A percentile compares a stretch with the other conserved stretches of the same genome.
Evolutionary conservation across 2,113 vertebrate species (phyloP).

Genomic region (Eonycteris spelaea): DNA sequence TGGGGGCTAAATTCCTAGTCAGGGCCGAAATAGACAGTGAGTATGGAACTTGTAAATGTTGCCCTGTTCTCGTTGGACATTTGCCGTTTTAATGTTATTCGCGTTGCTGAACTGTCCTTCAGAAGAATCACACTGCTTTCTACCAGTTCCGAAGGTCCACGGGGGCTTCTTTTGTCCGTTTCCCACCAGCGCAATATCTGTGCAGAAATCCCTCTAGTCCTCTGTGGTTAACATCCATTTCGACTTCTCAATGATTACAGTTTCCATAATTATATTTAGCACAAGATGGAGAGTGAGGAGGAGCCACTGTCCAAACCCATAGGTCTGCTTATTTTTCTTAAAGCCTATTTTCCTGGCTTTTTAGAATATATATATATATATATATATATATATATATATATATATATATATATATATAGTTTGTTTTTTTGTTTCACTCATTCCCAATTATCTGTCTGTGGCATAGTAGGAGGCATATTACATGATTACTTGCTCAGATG

Average conservation of each 20-base stretch:
- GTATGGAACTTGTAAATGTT: conserved; percentile 21
- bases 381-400: no score
- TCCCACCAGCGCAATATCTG: neutral
- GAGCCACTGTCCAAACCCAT: neutral
- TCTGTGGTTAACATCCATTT: neutral
- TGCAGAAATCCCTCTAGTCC: neutral
- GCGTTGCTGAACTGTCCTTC: neutral
- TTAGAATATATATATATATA: neutral
- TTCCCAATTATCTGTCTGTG: neutral
- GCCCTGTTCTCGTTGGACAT: neutral
- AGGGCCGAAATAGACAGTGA: conserved; percentile 95
- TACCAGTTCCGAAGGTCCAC: neutral
- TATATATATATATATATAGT: no score
- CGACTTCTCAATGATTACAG: neutral
- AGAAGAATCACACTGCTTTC: neutral
- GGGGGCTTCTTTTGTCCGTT: neutral
- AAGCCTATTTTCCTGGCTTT: neutral
- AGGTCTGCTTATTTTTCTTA: neutral
- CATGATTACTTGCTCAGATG: neutral
- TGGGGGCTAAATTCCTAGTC: conserved; percentile 93
- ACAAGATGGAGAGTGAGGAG: neutral
- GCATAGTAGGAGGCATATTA: neutral
- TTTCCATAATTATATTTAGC: neutral
- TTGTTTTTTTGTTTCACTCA: conserved; percentile 1
- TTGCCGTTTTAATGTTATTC: neutral